These are phyloP conservation scores for Staurois parvus DNA, from an alignment of 2,797 vertebrate genomes.

Conservation along the genomic window DNA sequence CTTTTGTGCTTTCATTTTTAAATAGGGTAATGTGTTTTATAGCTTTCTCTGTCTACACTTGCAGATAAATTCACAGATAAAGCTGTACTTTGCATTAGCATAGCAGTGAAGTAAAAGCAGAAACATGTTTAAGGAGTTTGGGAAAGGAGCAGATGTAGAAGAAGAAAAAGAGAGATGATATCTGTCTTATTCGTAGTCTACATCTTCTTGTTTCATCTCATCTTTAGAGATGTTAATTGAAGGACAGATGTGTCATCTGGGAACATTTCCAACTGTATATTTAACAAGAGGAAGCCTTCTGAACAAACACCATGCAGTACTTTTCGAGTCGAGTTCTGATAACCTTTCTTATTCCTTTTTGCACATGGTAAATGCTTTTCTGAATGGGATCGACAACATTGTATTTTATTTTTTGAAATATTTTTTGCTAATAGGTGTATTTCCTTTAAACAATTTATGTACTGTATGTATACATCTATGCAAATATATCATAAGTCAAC, in stretches of 20 bases:
- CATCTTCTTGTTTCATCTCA: conserved; percentile 48
- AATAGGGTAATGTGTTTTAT: conserved; percentile 12
- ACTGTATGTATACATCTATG: not conserved
- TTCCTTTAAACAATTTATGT: not conserved
- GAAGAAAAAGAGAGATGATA: conserved; percentile 37
- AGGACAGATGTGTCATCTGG: conserved; percentile 60
- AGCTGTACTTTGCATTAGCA: conserved; percentile 14
- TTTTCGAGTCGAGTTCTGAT: conserved; percentile 25
- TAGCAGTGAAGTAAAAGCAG: conserved; percentile 30
- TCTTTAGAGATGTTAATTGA: conserved; percentile 61
- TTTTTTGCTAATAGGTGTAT: not conserved
- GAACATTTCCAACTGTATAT: conserved; percentile 56
- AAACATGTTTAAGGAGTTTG: conserved; percentile 30
- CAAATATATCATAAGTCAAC: too few relatives aligned
- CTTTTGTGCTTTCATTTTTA: not conserved
- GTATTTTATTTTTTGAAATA: not conserved
- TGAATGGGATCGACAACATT: not conserved
- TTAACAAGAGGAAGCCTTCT: conserved; percentile 54
- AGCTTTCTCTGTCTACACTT: conserved; percentile 6
- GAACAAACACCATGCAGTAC: conserved; percentile 32
- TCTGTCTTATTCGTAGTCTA: conserved; percentile 33
- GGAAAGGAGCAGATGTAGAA: conserved; percentile 32
- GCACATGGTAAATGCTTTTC: not conserved
- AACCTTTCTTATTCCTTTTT: conserved; percentile 10
- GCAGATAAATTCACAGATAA: conserved; percentile 4